These are phyloP conservation scores for Caenorhabditis sinica DNA, from an alignment of 2,888 invertebrate genomes.

Conservation along the genomic window DNA sequence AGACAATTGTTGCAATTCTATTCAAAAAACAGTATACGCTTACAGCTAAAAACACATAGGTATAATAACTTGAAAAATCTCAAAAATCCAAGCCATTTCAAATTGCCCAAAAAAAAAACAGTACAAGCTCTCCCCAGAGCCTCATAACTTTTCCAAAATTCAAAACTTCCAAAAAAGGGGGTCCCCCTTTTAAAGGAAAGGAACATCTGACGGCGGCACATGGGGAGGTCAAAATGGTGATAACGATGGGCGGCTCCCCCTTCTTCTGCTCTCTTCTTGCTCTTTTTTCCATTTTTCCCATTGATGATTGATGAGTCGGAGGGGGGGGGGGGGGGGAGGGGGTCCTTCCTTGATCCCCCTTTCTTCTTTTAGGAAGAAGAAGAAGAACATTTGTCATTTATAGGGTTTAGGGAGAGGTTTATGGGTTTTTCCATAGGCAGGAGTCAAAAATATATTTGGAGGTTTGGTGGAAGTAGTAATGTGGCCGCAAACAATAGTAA, in stretches of 20 bases:
- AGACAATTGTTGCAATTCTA: no score
- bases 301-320: conserved; percentile 26
- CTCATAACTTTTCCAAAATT: not conserved
- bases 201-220: not conserved
- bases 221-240: conserved; percentile 25
- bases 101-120: not conserved
- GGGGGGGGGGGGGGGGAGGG: no score
- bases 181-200: not conserved
- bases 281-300: not conserved
- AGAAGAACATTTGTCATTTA: conserved; percentile 31
- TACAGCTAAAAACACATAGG: no score
- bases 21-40: no score
- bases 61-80: no score
- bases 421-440: not conserved
- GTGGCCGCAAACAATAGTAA: not conserved
- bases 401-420: conserved; percentile 25
- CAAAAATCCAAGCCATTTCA: not conserved
- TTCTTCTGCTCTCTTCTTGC: not conserved
- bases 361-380: not conserved
- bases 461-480: not conserved
- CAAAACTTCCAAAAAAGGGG: not conserved
- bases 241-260: conserved; percentile 23
- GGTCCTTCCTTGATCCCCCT: not conserved
- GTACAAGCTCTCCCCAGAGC: not conserved
- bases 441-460: not conserved